Evolutionary conservation across 2,113 vertebrate genomes (phyloP).

Genomic region (Syngnathus typhle): DNA sequence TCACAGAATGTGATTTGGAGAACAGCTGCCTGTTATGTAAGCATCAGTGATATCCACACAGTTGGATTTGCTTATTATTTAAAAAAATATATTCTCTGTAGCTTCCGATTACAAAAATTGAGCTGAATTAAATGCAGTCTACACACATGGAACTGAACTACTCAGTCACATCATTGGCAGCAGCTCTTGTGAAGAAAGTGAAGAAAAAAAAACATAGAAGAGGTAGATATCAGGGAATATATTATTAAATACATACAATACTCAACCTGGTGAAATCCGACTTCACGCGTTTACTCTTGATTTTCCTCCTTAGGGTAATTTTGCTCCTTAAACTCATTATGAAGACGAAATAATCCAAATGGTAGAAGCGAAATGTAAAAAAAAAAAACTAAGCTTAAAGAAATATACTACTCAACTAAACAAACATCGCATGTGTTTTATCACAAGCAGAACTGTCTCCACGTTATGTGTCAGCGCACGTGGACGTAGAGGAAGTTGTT

Average conservation of each 20-base stretch:
- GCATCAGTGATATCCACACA: not conserved
- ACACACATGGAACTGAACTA: not conserved
- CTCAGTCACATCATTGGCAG: not conserved
- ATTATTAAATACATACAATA: constrained; percentile 81
- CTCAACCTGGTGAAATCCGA: constrained; percentile 77
- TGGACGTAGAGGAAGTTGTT: constrained; percentile 67
- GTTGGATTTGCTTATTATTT: not conserved
- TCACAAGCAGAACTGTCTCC: constrained; percentile 67
- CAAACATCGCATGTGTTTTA: constrained; percentile 32
- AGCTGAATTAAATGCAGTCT: not conserved
- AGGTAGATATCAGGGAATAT: not conserved
- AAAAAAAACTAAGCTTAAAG: not conserved
- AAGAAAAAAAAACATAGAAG: not conserved
- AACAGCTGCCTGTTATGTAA: not conserved
- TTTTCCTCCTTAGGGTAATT: constrained; percentile 81
- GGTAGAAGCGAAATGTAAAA: not conserved
- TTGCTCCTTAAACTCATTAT: constrained; percentile 90
- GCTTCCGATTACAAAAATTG: constrained; percentile 3
- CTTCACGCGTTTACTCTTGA: constrained; percentile 72
- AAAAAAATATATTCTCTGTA: not conserved
- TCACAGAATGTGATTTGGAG: not conserved
- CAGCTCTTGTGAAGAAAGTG: not conserved
- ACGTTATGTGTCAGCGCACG: constrained; percentile 38
- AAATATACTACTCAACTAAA: not conserved
- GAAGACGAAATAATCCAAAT: not conserved